phyloP scores from a whole-genome alignment of 2,888 invertebrate genomes.

The Lymantria dispar region DNA sequence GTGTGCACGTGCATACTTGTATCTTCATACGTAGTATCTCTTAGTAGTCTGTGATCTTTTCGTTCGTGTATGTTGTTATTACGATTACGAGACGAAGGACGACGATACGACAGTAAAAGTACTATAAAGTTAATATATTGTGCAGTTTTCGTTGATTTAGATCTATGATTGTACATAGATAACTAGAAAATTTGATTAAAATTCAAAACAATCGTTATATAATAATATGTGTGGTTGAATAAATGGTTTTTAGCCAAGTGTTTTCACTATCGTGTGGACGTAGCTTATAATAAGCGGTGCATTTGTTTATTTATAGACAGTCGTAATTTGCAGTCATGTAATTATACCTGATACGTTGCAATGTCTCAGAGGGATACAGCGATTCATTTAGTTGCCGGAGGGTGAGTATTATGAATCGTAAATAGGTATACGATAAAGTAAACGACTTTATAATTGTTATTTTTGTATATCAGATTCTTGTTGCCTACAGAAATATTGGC shows the following conservation, averaged over 20 bases:
- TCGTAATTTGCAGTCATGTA: slow-evolving; percentile 79
- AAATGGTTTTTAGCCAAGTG: slow-evolving; percentile 21
- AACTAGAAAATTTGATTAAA: slow-evolving; percentile 5
- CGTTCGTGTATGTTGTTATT: no score
- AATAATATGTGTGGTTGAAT: slow-evolving; percentile 10
- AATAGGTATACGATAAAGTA: no score
- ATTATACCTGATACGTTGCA: slow-evolving; percentile 68
- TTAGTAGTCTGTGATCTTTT: no score
- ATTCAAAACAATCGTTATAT: slow-evolving; percentile 18
- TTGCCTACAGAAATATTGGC: slow-evolving; percentile 37
- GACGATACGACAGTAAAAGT: no score
- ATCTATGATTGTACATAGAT: slow-evolving; percentile 17
- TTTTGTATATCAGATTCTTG: background rate
- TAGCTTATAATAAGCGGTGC: slow-evolving; percentile 56
- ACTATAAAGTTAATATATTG: background rate
- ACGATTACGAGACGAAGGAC: no score
- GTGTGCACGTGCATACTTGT: no score
- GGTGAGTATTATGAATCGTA: slow-evolving; percentile 84
- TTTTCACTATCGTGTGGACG: slow-evolving; percentile 38
- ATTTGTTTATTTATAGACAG: slow-evolving; percentile 82
- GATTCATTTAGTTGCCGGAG: slow-evolving; percentile 97
- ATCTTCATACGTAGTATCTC: no score
- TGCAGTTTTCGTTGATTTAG: slow-evolving; percentile 7
- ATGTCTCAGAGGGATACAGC: slow-evolving; percentile 93
- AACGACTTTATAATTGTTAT: no score